Conservation (phyloP, 1,140 invertebrate species). For the Brachionus rubens region DNA sequence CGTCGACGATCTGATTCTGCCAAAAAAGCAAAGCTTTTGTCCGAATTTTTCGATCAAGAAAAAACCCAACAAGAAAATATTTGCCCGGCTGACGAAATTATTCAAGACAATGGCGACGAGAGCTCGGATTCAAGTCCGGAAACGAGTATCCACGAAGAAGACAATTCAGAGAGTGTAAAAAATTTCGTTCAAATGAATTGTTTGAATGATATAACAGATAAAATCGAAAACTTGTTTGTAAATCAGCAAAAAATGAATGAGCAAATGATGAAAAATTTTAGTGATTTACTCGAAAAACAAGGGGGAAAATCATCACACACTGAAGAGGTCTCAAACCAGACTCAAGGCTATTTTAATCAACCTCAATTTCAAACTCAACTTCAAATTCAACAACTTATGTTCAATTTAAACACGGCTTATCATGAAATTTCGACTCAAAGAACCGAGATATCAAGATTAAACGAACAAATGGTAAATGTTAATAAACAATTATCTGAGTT, state of each 20-base stretch:
- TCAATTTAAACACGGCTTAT: constrained; percentile 36
- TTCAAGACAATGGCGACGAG: neutral
- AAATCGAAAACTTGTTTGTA: neutral
- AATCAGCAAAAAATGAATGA: constrained; percentile 42
- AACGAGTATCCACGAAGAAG: neutral
- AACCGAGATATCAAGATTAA: neutral
- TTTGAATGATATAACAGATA: neutral
- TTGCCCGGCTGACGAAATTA: neutral
- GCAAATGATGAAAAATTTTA: constrained; percentile 1
- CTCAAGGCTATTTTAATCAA: neutral
- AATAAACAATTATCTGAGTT: constrained; percentile 14
- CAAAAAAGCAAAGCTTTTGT: neutral
- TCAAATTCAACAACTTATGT: constrained; percentile 26
- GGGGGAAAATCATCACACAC: neutral
- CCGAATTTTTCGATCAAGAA: neutral
- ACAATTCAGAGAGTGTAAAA: neutral
- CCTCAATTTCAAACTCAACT: constrained; percentile 30
- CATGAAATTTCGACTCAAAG: constrained; percentile 21
- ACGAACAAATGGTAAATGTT: neutral
- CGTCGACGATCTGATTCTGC: neutral
- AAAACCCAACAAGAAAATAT: neutral
- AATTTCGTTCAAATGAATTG: neutral
- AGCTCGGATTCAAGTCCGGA: neutral
- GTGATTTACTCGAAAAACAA: constrained; percentile 1
- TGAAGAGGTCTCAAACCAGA: too few relatives aligned